phyloP scores from a whole-genome alignment of 2,888 invertebrate genomes.

The Drosophila hawaiiensis region DNA sequence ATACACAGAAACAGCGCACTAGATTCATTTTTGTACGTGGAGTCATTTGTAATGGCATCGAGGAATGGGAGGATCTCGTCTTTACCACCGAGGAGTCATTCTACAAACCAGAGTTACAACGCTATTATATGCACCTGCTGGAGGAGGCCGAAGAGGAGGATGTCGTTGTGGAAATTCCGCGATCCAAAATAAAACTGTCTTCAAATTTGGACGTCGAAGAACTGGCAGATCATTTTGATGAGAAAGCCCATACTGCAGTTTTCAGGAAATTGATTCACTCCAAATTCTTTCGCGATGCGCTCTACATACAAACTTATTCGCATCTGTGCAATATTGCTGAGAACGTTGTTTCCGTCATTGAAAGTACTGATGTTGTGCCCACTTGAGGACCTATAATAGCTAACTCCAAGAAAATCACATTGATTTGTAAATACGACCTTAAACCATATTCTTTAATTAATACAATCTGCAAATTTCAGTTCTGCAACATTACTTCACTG shows the following conservation, averaged over 20 bases:
- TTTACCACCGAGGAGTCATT: slow-evolving; percentile 68
- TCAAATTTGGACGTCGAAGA: neutral
- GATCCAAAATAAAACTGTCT: neutral
- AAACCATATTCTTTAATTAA: neutral
- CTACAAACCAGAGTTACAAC: slow-evolving; percentile 65
- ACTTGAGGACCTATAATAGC: neutral
- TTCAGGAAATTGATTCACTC: slow-evolving; percentile 56
- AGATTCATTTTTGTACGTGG: slow-evolving; percentile 77
- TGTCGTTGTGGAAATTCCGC: neutral
- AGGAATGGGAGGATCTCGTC: slow-evolving; percentile 77
- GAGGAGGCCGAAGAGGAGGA: slow-evolving; percentile 28
- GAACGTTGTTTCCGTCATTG: slow-evolving; percentile 80
- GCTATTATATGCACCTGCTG: slow-evolving; percentile 40
- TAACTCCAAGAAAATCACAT: neutral
- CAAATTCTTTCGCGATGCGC: slow-evolving; percentile 72
- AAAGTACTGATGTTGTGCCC: slow-evolving; percentile 68
- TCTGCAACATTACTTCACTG: neutral
- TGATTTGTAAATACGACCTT: neutral
- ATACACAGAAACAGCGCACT: slow-evolving; percentile 62
- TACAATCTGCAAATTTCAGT: slow-evolving; percentile 18
- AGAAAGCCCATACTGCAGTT: slow-evolving; percentile 34
- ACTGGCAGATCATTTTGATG: slow-evolving; percentile 23
- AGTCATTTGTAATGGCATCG: slow-evolving; percentile 68
- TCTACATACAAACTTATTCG: slow-evolving; percentile 81
- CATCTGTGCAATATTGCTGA: slow-evolving; percentile 76